Percentiles rank a stretch among this genome's conserved stretches.
Evolutionary conservation across 2,113 vertebrate genomes (phyloP).

Genomic region (Suncus etruscus): DNA sequence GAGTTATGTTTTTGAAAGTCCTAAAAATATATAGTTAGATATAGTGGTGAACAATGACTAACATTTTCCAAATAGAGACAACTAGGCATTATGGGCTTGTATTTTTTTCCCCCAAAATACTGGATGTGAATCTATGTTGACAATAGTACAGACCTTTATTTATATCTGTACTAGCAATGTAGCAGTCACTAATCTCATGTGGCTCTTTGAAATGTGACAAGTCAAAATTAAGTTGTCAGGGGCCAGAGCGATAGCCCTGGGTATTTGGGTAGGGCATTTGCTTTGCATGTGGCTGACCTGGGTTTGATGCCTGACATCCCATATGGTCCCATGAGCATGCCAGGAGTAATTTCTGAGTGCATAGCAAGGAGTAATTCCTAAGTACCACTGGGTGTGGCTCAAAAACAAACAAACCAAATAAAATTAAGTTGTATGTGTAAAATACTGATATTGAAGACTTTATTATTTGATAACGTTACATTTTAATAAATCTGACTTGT

Average conservation of each 20-base stretch:
- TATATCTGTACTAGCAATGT: background rate
- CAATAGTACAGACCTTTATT: background rate
- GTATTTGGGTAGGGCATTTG: too few relatives aligned
- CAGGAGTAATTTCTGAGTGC: too few relatives aligned
- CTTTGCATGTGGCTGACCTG: too few relatives aligned
- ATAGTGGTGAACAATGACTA: background rate
- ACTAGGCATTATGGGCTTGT: background rate
- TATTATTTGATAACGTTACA: background rate
- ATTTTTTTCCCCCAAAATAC: background rate
- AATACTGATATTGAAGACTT: background rate
- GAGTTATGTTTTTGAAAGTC: background rate
- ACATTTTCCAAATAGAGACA: slow-evolving; percentile 28
- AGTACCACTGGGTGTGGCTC: too few relatives aligned
- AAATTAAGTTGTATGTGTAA: too few relatives aligned
- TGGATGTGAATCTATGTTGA: background rate
- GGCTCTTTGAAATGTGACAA: background rate
- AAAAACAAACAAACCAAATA: too few relatives aligned
- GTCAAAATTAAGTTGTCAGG: background rate
- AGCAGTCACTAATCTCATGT: background rate
- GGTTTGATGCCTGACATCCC: too few relatives aligned
- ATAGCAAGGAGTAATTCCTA: too few relatives aligned
- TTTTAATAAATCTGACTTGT: background rate
- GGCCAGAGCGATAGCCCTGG: too few relatives aligned
- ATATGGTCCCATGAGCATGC: too few relatives aligned
- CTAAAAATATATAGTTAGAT: background rate